Percentiles rank a stretch among this genome's conserved stretches.
These are phyloP conservation scores for Bursaphelenchus okinawaensis DNA, from an alignment of 2,888 invertebrate species.

Conservation along the genomic window DNA sequence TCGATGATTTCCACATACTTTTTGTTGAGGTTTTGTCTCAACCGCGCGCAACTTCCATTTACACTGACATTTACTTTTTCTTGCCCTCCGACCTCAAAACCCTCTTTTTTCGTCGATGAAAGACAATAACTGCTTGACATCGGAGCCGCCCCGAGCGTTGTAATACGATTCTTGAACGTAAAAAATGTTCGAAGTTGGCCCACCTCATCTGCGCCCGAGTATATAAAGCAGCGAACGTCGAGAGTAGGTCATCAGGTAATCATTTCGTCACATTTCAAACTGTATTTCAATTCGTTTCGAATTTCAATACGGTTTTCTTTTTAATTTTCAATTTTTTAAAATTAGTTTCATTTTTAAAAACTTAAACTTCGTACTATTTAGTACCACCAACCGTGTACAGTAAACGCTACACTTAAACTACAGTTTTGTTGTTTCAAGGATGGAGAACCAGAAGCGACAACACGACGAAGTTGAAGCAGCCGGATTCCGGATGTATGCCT, in stretches of 20 bases:
- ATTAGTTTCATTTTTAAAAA: no score
- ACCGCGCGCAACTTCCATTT: neutral
- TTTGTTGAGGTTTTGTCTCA: neutral
- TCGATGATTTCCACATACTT: neutral
- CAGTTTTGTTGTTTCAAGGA: no score
- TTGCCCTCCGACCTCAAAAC: neutral
- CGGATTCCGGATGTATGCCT: slow-evolving; percentile 32
- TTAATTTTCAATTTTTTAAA: no score
- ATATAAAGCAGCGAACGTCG: neutral
- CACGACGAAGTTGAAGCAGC: slow-evolving; percentile 25
- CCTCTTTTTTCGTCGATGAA: neutral
- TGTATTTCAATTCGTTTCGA: neutral
- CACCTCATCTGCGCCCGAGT: neutral
- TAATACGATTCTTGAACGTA: neutral
- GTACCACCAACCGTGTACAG: no score
- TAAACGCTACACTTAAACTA: no score
- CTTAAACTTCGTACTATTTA: no score
- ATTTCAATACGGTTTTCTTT: no score
- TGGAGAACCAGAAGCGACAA: neutral
- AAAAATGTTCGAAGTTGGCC: neutral
- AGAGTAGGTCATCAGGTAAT: neutral
- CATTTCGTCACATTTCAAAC: neutral
- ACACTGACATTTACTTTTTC: neutral
- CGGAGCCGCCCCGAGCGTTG: neutral
- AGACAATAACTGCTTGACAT: neutral